These are phyloP conservation scores for Brachyopa scutellaris DNA, from an alignment of 2,888 invertebrate species.

Conservation along the genomic window DNA sequence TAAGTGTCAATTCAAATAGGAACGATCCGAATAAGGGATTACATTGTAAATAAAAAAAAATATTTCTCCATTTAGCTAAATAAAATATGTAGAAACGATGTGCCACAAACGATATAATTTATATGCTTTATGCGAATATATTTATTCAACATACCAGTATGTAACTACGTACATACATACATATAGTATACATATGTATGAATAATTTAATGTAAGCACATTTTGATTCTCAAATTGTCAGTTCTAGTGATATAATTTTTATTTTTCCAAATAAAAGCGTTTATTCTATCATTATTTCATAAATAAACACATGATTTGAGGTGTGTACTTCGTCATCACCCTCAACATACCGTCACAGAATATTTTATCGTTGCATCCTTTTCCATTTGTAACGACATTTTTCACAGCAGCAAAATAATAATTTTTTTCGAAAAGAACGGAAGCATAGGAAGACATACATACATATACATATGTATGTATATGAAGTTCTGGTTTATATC, in stretches of 20 bases:
- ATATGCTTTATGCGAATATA: neutral
- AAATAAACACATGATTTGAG: neutral
- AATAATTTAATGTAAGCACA: neutral
- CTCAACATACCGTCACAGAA: neutral
- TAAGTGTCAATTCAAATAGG: neutral
- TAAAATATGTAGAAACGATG: neutral
- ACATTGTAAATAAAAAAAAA: slow-evolving; percentile 9
- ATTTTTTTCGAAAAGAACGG: neutral
- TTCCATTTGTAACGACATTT: neutral
- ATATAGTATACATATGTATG: too few species aligned
- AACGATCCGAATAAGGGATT: neutral
- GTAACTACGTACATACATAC: too few species aligned
- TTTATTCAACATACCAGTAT: too few species aligned
- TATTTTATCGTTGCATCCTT: slow-evolving; percentile 13
- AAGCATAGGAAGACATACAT: neutral
- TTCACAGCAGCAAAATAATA: neutral
- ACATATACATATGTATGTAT: neutral
- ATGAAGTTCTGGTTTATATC: neutral
- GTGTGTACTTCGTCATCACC: neutral
- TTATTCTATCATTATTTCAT: neutral
- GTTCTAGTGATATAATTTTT: neutral
- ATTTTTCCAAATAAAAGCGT: slow-evolving; percentile 5
- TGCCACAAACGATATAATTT: neutral
- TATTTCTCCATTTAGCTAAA: neutral
- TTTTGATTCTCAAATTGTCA: neutral